Evolutionary conservation across 2,888 invertebrate species (phyloP).

Genomic region (Carpatolechia fugitivella): DNA sequence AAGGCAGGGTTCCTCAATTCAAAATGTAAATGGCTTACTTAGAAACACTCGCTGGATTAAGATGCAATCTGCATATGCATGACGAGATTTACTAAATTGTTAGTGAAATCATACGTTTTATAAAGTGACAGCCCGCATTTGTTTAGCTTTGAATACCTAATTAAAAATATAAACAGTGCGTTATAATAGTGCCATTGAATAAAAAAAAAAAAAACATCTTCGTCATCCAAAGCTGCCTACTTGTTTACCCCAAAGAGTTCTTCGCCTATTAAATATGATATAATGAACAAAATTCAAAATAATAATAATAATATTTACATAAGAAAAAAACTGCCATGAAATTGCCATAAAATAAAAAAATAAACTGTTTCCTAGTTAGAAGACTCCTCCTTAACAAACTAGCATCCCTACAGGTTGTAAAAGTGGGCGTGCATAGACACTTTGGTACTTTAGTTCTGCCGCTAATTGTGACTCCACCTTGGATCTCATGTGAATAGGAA

Average conservation of each 20-base stretch:
- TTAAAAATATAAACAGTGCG: not conserved
- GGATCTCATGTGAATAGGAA: slow-evolving; percentile 25
- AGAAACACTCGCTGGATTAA: slow-evolving; percentile 56
- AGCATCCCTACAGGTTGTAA: slow-evolving; percentile 31
- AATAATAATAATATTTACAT: too few species aligned
- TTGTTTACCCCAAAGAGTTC: too few species aligned
- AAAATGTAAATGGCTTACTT: slow-evolving; percentile 64
- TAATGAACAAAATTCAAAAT: too few species aligned
- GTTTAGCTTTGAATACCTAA: not conserved
- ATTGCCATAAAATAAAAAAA: too few species aligned
- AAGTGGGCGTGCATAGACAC: slow-evolving; percentile 51
- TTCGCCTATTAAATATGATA: too few species aligned
- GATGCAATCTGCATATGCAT: slow-evolving; percentile 57
- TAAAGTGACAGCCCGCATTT: not conserved
- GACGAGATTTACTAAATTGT: slow-evolving; percentile 39
- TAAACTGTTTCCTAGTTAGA: too few species aligned
- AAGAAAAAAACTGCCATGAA: too few species aligned
- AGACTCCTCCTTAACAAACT: slow-evolving; percentile 33
- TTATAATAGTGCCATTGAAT: too few species aligned
- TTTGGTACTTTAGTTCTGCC: slow-evolving; percentile 47
- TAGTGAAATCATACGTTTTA: slow-evolving; percentile 13
- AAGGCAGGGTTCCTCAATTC: slow-evolving; percentile 55
- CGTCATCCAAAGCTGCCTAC: too few species aligned
- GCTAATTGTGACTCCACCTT: slow-evolving; percentile 57
- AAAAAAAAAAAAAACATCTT: too few species aligned